A percentile compares a stretch with the other conserved stretches of the same genome.
These are phyloP conservation scores for Strongylocentrotus purpuratus DNA, from an alignment of 35 echinoderm and acorn worm species.

Conservation along the genomic window DNA sequence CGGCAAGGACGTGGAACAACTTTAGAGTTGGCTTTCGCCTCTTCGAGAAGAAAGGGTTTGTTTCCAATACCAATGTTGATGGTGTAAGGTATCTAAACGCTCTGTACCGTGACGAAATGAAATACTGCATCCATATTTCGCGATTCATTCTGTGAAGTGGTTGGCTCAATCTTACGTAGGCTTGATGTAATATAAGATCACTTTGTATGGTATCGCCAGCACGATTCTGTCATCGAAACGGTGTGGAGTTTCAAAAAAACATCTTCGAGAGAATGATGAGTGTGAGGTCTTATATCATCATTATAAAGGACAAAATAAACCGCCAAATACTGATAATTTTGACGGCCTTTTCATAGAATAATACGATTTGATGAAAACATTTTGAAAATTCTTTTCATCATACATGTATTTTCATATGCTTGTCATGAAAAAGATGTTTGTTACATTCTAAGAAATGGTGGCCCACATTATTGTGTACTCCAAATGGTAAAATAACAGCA, in stretches of 20 bases:
- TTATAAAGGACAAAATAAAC: no score
- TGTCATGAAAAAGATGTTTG: no score
- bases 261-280: background rate
- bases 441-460: no score
- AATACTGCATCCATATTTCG: background rate
- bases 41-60: background rate
- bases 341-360: no score
- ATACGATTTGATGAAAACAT: no score
- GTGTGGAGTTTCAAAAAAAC: background rate
- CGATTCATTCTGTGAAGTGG: background rate
- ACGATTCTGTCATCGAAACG: background rate
- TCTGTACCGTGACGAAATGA: background rate
- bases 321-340: no score
- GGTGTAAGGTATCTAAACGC: background rate
- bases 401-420: no score
- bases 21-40: constrained; percentile 35
- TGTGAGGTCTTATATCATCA: no score
- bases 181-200: background rate
- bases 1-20: constrained; percentile 25
- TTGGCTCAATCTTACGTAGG: background rate
- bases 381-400: no score
- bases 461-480: no score
- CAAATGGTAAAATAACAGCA: no score
- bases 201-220: background rate
- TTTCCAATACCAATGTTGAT: constrained; percentile 1